Conservation (phyloP, 2,797 vertebrate species). For the Tadarida brasiliensis region DNA sequence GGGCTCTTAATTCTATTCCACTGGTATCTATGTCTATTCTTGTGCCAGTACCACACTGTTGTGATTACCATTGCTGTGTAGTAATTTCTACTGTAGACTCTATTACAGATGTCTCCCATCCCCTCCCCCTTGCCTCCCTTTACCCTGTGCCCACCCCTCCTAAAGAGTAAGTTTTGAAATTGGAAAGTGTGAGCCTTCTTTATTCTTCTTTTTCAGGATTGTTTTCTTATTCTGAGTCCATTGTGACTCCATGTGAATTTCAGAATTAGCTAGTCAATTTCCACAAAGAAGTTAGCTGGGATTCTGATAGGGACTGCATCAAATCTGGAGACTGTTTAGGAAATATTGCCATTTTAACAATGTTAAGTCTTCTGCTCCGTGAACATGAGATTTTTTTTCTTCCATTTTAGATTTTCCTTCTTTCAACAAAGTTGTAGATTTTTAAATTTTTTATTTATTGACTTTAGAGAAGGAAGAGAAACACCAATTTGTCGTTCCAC, state of each 20-base stretch:
- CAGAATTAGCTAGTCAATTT: slow-evolving; percentile 27
- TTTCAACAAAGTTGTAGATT: neutral
- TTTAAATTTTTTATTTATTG: too few relatives aligned
- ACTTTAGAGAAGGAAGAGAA: too few relatives aligned
- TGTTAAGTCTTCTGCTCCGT: neutral
- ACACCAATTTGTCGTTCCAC: too few relatives aligned
- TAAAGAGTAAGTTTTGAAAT: neutral
- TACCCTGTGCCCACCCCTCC: too few relatives aligned
- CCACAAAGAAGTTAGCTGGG: neutral
- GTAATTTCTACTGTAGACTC: neutral
- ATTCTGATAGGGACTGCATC: neutral
- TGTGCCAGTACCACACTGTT: neutral
- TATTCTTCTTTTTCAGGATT: neutral
- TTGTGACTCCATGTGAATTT: neutral
- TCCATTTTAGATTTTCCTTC: neutral
- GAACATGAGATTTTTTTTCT: neutral
- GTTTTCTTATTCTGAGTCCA: slow-evolving; percentile 16
- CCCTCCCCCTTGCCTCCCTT: too few relatives aligned
- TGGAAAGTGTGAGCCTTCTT: neutral
- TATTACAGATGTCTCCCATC: too few relatives aligned
- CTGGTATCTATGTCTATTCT: neutral
- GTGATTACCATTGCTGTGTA: neutral
- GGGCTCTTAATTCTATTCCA: neutral
- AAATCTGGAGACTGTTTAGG: neutral
- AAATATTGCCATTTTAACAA: neutral